Evolutionary conservation across 2,113 vertebrate species (phyloP), one percentile per base, ranked within the genome.

Genomic region (Gila orcuttii): DNA sequence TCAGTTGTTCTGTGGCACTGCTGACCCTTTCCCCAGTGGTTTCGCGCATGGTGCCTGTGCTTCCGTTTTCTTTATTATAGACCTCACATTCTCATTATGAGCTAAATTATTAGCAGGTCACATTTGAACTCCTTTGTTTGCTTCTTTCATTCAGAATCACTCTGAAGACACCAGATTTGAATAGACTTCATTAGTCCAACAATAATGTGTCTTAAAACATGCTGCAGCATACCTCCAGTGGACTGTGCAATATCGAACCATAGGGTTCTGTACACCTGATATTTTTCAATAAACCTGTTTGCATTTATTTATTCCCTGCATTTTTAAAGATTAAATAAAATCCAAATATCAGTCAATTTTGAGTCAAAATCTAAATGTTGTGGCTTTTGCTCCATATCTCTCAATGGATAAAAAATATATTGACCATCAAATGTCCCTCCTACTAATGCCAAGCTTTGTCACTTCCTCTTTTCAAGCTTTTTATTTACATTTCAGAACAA

Each of bases 151-250:
- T 82, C 33, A 33, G 28, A 68, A 76, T 84, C 50, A 80, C 76
- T 82, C 82, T 59, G 23, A 82, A 77, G 87, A 84, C 21, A 15
- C 7, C 6, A 71, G 23, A 66, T 85, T 77, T 60, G 11, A 89
- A 89, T 82, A 82, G 60, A 79, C 71, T 74, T 85, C 82, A 86
- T 89, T 86, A 89, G 39, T 71, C 28, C 47, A 57, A 82, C 60
- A 42, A 78, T 68, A 77, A 80, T 66, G 57, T 73, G 71, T 80
- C 69, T 76, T 42, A 82, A 62, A 64, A 78, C 59, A 81, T 60
- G 68, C 47, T 85, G 60, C 80, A 76, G 83, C n/a, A 59, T 66
- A 50, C 75, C 76, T 75, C 82, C 25, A 66, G 31, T 23, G 36
- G 45, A 59, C 64, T 60, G 33, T 59, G 69, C 62, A 55, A 50